Percentiles rank a stretch among this genome's conserved stretches.
Conservation (phyloP, 1,140 invertebrate genomes). For the Eulimnadia texana region DNA sequence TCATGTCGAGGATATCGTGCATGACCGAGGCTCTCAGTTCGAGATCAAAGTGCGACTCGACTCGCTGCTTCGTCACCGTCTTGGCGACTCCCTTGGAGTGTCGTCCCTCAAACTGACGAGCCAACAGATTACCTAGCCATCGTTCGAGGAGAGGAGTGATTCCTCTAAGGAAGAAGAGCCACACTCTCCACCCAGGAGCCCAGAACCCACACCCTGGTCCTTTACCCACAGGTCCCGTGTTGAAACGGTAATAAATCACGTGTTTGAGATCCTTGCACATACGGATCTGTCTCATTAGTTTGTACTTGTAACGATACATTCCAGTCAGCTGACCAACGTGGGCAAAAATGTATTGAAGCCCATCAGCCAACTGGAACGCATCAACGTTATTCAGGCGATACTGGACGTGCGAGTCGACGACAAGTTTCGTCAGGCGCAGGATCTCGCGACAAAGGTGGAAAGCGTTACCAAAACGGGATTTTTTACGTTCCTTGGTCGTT, state of each 20-base stretch:
- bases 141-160: slow-evolving; percentile 93
- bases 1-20: slow-evolving; percentile 99
- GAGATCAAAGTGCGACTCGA: slow-evolving; percentile 97
- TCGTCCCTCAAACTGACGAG: slow-evolving; percentile 93
- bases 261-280: slow-evolving; percentile 99
- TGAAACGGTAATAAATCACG: slow-evolving; percentile 98
- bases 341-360: slow-evolving; percentile 98
- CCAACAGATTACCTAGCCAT: slow-evolving; percentile 94
- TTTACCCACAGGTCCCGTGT: slow-evolving; percentile 96
- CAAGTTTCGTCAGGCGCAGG: slow-evolving; percentile 87
- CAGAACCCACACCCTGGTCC: slow-evolving; percentile 99
- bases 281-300: slow-evolving; percentile 96
- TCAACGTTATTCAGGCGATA: slow-evolving; percentile 98
- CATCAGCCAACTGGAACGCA: slow-evolving; percentile 97
- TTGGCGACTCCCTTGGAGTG: slow-evolving; percentile 98
- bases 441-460: slow-evolving; percentile 99
- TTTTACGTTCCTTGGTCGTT: slow-evolving; percentile 98
- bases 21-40: slow-evolving; percentile 92
- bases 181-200: slow-evolving; percentile 97
- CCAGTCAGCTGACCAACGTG: slow-evolving; percentile 98
- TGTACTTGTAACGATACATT: slow-evolving; percentile 99
- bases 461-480: slow-evolving; percentile 98
- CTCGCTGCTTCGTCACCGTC: slow-evolving; percentile 97
- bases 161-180: slow-evolving; percentile 98
- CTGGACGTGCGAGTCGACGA: slow-evolving; percentile 98